Conservation (phyloP, 2,797 vertebrate genomes). For the Sphenodon punctatus region DNA sequence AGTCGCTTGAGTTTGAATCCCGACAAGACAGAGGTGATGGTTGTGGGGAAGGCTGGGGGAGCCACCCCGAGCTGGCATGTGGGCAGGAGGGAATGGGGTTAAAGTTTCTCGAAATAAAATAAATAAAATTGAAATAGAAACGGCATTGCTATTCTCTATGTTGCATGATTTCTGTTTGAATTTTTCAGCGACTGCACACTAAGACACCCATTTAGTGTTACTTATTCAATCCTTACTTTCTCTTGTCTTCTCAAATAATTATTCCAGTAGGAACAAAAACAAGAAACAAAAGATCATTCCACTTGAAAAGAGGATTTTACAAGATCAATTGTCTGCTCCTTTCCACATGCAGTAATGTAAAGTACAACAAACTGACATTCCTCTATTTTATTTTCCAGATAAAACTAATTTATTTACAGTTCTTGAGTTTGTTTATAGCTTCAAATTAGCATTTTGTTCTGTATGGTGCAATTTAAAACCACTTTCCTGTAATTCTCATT, state of each 20-base stretch:
- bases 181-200: background rate
- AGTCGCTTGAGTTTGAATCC: too few species aligned
- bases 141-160: background rate
- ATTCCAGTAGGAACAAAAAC: background rate
- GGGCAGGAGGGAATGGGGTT: too few species aligned
- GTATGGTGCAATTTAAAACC: conserved; percentile 25
- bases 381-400: background rate
- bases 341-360: background rate
- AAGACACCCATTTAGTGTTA: background rate
- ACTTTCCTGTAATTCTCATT: conserved; percentile 16
- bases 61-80: too few species aligned
- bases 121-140: too few species aligned
- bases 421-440: background rate
- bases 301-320: background rate
- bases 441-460: conserved; percentile 17
- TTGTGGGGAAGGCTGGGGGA: too few species aligned
- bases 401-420: conserved; percentile 14
- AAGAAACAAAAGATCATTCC: background rate
- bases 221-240: background rate
- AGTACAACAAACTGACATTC: background rate
- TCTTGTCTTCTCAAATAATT: background rate
- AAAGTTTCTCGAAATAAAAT: too few species aligned
- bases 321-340: background rate
- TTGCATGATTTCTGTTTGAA: background rate
- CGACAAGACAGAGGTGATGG: too few species aligned